Evolutionary conservation across 2,797 vertebrate species (phyloP).

Genomic region (Sylvia borin): DNA sequence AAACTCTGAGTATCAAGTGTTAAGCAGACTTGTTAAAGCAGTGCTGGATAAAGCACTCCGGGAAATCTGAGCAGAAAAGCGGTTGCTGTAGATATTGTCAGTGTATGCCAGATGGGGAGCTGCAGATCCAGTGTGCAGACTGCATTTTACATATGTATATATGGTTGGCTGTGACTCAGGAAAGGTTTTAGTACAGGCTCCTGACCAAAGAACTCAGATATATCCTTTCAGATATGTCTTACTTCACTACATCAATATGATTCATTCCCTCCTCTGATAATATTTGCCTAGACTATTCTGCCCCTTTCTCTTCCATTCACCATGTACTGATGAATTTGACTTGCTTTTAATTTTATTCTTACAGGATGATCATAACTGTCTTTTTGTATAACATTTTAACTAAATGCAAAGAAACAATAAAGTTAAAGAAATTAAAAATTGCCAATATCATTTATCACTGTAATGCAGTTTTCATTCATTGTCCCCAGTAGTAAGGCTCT

Average conservation of each 20-base stretch:
- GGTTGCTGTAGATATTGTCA: neutral
- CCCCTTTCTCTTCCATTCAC: neutral
- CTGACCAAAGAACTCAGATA: neutral
- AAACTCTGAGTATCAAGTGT: neutral
- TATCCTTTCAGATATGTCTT: neutral
- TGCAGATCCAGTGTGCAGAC: neutral
- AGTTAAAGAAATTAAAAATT: neutral
- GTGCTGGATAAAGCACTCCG: neutral
- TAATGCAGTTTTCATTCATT: neutral
- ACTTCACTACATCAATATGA: neutral
- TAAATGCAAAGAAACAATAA: neutral
- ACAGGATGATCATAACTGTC: neutral
- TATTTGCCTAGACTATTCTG: neutral
- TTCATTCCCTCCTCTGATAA: neutral
- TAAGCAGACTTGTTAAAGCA: neutral
- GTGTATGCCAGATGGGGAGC: neutral
- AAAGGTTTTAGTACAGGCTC: neutral
- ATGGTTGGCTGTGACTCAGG: neutral
- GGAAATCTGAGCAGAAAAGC: neutral
- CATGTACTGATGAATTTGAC: neutral
- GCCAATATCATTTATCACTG: neutral
- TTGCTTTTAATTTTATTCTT: neutral
- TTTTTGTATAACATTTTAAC: neutral
- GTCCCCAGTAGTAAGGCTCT: neutral
- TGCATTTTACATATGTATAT: neutral